Evolutionary conservation across 2,888 invertebrate genomes (phyloP).

Genomic region (Machimus atricapillus): DNA sequence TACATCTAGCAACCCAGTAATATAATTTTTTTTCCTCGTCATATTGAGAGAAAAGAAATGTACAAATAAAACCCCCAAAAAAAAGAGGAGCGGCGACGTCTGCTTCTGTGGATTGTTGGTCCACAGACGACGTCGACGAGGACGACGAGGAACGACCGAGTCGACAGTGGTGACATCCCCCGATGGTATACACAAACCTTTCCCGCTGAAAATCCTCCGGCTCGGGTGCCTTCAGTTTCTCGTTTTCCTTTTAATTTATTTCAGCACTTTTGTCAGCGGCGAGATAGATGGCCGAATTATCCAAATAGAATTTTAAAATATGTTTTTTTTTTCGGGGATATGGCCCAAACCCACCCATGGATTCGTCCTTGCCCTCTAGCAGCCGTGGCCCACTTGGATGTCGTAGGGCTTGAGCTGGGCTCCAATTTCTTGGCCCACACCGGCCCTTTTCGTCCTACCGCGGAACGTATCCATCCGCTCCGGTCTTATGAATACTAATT

Average conservation of each 20-base stretch:
- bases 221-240: conserved; percentile 23
- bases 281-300: conserved; percentile 48
- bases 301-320: conserved; percentile 48
- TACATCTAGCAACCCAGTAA: not conserved
- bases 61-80: not conserved
- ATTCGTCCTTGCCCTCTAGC: not conserved
- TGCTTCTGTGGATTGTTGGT: not conserved
- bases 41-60: not conserved
- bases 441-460: not conserved
- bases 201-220: not conserved
- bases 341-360: not conserved
- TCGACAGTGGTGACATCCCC: conserved; percentile 5
- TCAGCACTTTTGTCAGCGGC: conserved; percentile 45
- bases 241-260: conserved; percentile 39
- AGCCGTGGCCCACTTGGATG: not conserved
- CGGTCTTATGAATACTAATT: conserved; percentile 45
- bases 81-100: not conserved
- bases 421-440: conserved; percentile 19
- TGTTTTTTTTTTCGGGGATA: conserved; percentile 30
- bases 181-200: not conserved
- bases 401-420: not conserved
- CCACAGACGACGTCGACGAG: not conserved
- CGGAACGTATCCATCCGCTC: conserved; percentile 6
- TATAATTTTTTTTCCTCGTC: not conserved
- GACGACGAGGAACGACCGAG: not conserved